Percentiles rank a stretch among this genome's conserved stretches.
Evolutionary conservation across 2,888 invertebrate genomes (phyloP).

Genomic region (Luperina testacea): DNA sequence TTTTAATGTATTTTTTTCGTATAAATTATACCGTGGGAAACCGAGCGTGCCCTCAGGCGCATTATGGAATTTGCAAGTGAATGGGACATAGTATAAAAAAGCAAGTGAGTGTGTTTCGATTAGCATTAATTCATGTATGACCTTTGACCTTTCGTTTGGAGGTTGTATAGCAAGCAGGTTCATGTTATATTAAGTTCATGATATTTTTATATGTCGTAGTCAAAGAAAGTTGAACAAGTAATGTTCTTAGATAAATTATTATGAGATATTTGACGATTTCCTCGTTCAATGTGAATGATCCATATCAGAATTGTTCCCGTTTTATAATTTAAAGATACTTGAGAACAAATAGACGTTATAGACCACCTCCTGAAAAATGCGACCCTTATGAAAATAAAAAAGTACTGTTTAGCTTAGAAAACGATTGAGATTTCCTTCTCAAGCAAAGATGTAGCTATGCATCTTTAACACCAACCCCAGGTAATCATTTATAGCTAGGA

Average conservation of each 20-base stretch:
- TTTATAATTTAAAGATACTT: neutral
- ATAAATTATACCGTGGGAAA: conserved; percentile 88
- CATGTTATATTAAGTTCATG: conserved; percentile 47
- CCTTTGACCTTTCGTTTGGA: conserved; percentile 52
- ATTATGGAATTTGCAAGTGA: conserved; percentile 85
- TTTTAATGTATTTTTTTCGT: conserved; percentile 64
- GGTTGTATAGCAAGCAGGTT: conserved; percentile 38
- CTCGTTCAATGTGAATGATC: neutral
- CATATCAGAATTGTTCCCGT: neutral
- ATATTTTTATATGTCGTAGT: conserved; percentile 53
- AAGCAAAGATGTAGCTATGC: too few relatives aligned
- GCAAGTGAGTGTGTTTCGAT: conserved; percentile 76
- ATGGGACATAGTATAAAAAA: conserved; percentile 74
- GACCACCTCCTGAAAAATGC: neutral
- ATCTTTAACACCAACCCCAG: neutral
- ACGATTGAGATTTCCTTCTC: neutral
- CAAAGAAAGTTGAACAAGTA: conserved; percentile 39
- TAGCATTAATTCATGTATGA: conserved; percentile 69
- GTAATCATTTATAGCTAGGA: neutral
- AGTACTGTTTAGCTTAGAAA: too few relatives aligned
- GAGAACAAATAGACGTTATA: neutral
- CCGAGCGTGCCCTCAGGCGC: conserved; percentile 91
- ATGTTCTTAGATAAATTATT: conserved; percentile 17
- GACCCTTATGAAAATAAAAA: neutral
- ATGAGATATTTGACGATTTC: neutral